Evolutionary conservation across 64 coral and sea anemone species (phyloP).

Genomic region (Dendrophyllia cribrosa): DNA sequence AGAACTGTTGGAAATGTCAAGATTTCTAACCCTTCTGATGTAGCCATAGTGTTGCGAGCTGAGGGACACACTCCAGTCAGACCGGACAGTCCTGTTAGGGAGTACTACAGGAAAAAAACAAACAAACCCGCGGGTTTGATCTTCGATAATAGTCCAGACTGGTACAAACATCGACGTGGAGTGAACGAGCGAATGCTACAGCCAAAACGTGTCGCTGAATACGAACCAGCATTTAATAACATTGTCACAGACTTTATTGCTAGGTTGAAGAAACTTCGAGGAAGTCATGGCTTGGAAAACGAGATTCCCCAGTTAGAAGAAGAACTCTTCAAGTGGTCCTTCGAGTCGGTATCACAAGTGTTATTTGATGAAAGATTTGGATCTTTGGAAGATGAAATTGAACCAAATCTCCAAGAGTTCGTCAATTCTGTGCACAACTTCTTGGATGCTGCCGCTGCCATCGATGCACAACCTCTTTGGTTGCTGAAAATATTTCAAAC

Average conservation of each 20-base stretch:
- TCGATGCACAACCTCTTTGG: constrained; percentile 43
- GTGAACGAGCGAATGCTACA: constrained; percentile 63
- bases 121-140: constrained; percentile 57
- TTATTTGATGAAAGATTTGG: constrained; percentile 68
- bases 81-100: constrained; percentile 35
- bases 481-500: constrained; percentile 71
- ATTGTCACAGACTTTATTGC: constrained; percentile 44
- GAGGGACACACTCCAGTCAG: constrained; percentile 38
- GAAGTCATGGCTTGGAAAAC: constrained; percentile 25
- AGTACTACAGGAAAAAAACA: constrained; percentile 52
- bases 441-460: background rate
- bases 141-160: constrained; percentile 62
- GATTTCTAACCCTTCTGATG: constrained; percentile 14
- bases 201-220: constrained; percentile 40
- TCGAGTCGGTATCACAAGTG: constrained; percentile 57
- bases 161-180: constrained; percentile 67
- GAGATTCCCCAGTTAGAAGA: constrained; percentile 54
- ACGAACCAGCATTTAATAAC: constrained; percentile 52
- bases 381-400: constrained; percentile 28
- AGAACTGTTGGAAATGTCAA: background rate
- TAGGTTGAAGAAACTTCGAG: constrained; percentile 25
- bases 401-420: constrained; percentile 35
- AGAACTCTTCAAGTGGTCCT: constrained; percentile 82
- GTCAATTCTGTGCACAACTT: constrained; percentile 41
- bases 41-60: background rate